Base-by-base conservation (phyloP, 2,797 vertebrate species). In the Mormyrus hasselquistii region DNA sequence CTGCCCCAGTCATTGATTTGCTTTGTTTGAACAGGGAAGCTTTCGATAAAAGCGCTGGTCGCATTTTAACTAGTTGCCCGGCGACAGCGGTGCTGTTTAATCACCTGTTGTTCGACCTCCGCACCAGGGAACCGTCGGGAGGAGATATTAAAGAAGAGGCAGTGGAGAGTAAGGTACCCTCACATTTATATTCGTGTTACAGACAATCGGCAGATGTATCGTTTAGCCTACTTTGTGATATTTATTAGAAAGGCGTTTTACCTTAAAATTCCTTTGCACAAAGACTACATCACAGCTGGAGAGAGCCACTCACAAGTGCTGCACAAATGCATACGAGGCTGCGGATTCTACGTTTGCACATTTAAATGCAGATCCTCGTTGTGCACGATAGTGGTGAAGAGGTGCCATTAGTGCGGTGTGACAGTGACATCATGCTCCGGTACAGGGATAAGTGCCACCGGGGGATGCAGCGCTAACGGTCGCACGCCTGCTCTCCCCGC, bases 81-180 rank as follows among this genome's bases (percentile, higher is more conserved):
- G 89, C 89, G 89, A 90, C 89, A 62, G 55, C 41, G 73, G 19
- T 73, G 62, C 55, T 87, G 38, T 87, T 73, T 87, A 65, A 52
- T 84, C 89, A 90, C 89, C 89, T 90, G 89, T 90, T 88, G 89
- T 90, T 65, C 53, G 73, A 88, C 76, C 86, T 65, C 89, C 25
- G 57, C 47, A 84, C 57, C 47, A 29, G 82, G 34, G 44, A 85
- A 52, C n/a, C n/a, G n/a, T 49, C 83, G 12, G 22, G 52, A 34
- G 16, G 34, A 87, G 29, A 41, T 53, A 55, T n/a, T 34, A 44
- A 22, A 57, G 55, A 41, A n/a, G 9, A 4, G 3, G n/a, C 22
- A 29, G 83, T 16, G 29, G 12, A 57, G 34, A 19, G 7, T 3
- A 59, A 16, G 3, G 25, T 44, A 59, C 29, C 16, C 25, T 29